Conservation (phyloP, 2,888 invertebrate genomes). For the Tetragonula carbonaria region DNA sequence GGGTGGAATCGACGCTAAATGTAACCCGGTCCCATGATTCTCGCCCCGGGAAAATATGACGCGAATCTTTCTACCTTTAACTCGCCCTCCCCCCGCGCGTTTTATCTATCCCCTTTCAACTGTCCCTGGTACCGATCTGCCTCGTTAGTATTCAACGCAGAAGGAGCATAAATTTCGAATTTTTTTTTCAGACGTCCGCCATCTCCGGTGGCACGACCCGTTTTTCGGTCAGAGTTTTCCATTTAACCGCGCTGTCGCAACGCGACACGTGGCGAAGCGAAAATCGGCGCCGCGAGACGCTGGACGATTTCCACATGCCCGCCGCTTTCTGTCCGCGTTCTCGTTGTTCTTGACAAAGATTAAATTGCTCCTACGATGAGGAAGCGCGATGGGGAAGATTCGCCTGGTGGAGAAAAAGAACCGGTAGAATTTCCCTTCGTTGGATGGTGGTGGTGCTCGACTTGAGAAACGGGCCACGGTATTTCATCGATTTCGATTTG, state of each 20-base stretch:
- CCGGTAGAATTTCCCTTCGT: not conserved
- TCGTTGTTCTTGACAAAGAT: constrained; percentile 33
- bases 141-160: constrained; percentile 54
- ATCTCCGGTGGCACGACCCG: constrained; percentile 1
- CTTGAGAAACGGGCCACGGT: not conserved
- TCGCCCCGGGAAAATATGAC: constrained; percentile 40
- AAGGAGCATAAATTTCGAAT: constrained; percentile 48
- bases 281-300: constrained; percentile 23
- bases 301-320: not conserved
- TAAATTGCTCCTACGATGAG: constrained; percentile 24
- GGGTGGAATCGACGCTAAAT: constrained; percentile 23
- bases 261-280: constrained; percentile 1
- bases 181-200: constrained; percentile 37
- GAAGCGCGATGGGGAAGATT: not conserved
- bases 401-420: not conserved
- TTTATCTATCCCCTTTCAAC: constrained; percentile 43
- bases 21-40: constrained; percentile 32
- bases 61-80: constrained; percentile 40
- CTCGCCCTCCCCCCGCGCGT: not conserved
- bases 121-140: not conserved
- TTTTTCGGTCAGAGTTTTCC: constrained; percentile 43
- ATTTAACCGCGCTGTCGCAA: not conserved
- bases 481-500: not conserved
- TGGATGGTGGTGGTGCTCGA: not conserved
- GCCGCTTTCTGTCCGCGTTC: not conserved